Evolutionary conservation across 2,888 invertebrate genomes (phyloP).

Genomic region (Podabrus alpinus): DNA sequence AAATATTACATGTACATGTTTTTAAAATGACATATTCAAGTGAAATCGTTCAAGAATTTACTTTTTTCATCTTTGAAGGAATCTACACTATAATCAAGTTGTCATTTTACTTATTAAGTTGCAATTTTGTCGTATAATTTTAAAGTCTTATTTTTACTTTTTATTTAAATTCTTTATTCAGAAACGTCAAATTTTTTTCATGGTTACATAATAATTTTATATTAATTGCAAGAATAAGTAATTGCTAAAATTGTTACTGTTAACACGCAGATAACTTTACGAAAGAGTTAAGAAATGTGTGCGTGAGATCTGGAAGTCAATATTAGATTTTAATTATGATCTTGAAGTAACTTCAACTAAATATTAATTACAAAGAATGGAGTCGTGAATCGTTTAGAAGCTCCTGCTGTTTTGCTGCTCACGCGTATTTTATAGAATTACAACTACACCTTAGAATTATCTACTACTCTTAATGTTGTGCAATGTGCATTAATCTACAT

Average conservation of each 20-base stretch:
- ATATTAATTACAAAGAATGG: constrained; percentile 38
- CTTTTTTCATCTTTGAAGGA: neutral
- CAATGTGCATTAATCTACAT: neutral
- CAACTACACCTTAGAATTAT: constrained; percentile 1
- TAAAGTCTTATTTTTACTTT: neutral
- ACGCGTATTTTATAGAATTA: constrained; percentile 17
- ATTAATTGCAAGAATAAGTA: neutral
- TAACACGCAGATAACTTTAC: constrained; percentile 26
- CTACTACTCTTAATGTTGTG: constrained; percentile 8
- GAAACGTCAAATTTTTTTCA: neutral
- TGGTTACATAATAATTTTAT: neutral
- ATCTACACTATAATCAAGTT: constrained; percentile 9
- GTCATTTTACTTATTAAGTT: constrained; percentile 7
- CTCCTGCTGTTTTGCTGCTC: constrained; percentile 34
- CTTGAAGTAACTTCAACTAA: constrained; percentile 34
- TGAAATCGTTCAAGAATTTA: neutral
- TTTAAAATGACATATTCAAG: neutral
- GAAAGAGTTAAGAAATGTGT: constrained; percentile 20
- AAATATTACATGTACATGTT: neutral
- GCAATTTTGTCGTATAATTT: neutral
- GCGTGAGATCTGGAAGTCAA: constrained; percentile 35
- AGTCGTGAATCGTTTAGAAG: constrained; percentile 39
- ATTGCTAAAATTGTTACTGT: constrained; percentile 8
- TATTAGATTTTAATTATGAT: constrained; percentile 40
- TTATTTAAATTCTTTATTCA: neutral